Percentiles rank a stretch among this genome's conserved stretches.
Evolutionary conservation across 1,140 invertebrate species (phyloP).

Genomic region (Luehdorfia chinensis): DNA sequence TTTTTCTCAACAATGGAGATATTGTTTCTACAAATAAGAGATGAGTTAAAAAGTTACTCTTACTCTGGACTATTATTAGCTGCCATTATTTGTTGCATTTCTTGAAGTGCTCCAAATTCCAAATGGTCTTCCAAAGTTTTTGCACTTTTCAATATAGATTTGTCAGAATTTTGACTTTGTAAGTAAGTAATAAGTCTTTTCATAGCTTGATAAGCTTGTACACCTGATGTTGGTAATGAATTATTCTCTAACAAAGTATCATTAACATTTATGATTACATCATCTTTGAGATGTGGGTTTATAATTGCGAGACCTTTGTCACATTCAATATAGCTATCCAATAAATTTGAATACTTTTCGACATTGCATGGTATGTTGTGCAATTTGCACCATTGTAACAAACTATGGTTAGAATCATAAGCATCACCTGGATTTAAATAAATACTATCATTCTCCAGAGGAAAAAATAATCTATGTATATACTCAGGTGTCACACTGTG

Average conservation of each 20-base stretch:
- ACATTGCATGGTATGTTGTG: slow-evolving; percentile 23
- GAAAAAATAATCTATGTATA: slow-evolving; percentile 22
- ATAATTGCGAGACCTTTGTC: slow-evolving; percentile 24
- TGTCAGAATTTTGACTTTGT: slow-evolving; percentile 24
- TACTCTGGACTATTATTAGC: slow-evolving; percentile 23
- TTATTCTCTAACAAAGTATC: slow-evolving; percentile 21
- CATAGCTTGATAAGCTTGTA: slow-evolving; percentile 32
- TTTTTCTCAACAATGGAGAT: too few species aligned
- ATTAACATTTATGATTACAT: slow-evolving; percentile 15
- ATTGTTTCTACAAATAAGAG: too few species aligned
- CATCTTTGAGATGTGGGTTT: slow-evolving; percentile 12
- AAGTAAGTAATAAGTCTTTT: slow-evolving; percentile 30
- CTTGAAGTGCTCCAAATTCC: slow-evolving; percentile 29
- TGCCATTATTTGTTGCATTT: slow-evolving; percentile 29
- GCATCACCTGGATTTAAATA: slow-evolving; percentile 24
- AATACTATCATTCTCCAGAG: slow-evolving; percentile 23
- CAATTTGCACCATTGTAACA: slow-evolving; percentile 29
- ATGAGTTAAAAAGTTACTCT: too few species aligned
- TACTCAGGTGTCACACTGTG: slow-evolving; percentile 24
- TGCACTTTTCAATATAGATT: slow-evolving; percentile 21
- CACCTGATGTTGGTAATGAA: slow-evolving; percentile 19
- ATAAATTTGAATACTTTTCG: slow-evolving; percentile 18
- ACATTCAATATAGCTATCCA: slow-evolving; percentile 31
- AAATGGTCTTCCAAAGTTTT: slow-evolving; percentile 31
- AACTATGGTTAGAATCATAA: slow-evolving; percentile 21